A percentile compares a stretch with the other conserved stretches of the same genome.
Conservation (phyloP, 2,888 invertebrate species). For the Clanis bilineata region DNA sequence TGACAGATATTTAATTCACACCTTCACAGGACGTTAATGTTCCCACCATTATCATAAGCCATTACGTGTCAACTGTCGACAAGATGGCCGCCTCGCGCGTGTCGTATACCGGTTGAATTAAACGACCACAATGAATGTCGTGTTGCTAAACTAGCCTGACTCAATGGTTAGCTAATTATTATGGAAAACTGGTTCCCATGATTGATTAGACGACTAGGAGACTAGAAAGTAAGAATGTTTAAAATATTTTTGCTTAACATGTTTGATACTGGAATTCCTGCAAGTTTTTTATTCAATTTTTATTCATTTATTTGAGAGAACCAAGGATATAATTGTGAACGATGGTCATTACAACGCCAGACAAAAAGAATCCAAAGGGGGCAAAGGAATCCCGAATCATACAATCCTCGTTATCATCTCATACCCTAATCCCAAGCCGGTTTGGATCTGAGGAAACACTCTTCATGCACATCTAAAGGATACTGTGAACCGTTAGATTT, state of each 20-base stretch:
- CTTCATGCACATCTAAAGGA: too few species aligned
- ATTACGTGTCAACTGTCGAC: conserved; percentile 56
- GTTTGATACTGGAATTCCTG: not conserved
- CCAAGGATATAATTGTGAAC: too few species aligned
- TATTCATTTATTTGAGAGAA: too few species aligned
- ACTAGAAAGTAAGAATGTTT: not conserved
- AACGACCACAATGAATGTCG: conserved; percentile 29
- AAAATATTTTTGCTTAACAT: not conserved
- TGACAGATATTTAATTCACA: too few species aligned
- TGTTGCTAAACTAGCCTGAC: conserved; percentile 24
- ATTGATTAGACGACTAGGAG: conserved; percentile 3
- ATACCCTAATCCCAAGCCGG: too few species aligned
- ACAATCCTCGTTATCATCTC: too few species aligned
- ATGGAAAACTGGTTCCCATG: conserved; percentile 16
- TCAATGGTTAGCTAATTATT: conserved; percentile 25
- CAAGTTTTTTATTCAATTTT: not conserved
- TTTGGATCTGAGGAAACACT: too few species aligned
- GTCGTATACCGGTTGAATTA: conserved; percentile 44
- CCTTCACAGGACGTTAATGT: too few species aligned
- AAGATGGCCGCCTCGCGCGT: conserved; percentile 56
- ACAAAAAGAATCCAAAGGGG: too few species aligned
- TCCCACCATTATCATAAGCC: conserved; percentile 32
- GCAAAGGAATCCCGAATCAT: too few species aligned
- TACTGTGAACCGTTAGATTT: too few species aligned
- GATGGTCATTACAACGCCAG: too few species aligned